Percentiles rank a stretch among this genome's conserved stretches.
Evolutionary conservation across 2,888 invertebrate species (phyloP).

Genomic region (Orthosia incerta): DNA sequence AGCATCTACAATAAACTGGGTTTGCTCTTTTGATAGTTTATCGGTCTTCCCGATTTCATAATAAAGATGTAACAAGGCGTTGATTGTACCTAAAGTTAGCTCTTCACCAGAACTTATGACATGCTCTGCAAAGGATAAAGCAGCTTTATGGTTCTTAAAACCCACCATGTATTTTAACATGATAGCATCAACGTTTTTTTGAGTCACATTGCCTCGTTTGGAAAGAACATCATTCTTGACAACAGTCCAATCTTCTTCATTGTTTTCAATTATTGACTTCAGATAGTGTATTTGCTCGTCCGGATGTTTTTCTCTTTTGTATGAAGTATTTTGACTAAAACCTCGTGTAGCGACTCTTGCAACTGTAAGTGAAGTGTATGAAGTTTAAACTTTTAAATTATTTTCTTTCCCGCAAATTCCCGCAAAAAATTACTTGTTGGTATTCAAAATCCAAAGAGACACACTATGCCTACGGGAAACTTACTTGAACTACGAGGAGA

Average conservation of each 20-base stretch:
- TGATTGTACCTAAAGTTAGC: conserved; percentile 91
- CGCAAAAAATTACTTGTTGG: background rate
- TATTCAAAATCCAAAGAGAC: background rate
- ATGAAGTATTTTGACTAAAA: conserved; percentile 48
- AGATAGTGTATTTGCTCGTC: conserved; percentile 80
- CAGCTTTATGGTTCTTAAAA: conserved; percentile 85
- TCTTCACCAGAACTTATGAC: conserved; percentile 85
- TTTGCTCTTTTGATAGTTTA: conserved; percentile 84
- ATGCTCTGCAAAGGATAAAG: conserved; percentile 91
- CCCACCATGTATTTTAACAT: conserved; percentile 90
- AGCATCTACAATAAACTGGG: conserved; percentile 89
- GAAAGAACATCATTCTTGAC: conserved; percentile 84
- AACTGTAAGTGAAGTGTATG: conserved; percentile 67
- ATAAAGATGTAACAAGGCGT: conserved; percentile 91
- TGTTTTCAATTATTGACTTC: conserved; percentile 71
- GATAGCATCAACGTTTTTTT: conserved; percentile 91
- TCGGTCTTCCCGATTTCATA: conserved; percentile 77
- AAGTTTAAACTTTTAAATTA: background rate
- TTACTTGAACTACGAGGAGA: conserved; percentile 63
- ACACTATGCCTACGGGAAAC: conserved; percentile 34
- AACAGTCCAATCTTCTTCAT: conserved; percentile 79
- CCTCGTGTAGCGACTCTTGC: conserved; percentile 53
- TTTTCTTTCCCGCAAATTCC: too few relatives aligned
- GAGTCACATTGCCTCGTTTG: conserved; percentile 79
- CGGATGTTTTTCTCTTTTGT: conserved; percentile 22